Base-by-base conservation (phyloP, 2,888 invertebrate species). In the Netelia virgata region DNA sequence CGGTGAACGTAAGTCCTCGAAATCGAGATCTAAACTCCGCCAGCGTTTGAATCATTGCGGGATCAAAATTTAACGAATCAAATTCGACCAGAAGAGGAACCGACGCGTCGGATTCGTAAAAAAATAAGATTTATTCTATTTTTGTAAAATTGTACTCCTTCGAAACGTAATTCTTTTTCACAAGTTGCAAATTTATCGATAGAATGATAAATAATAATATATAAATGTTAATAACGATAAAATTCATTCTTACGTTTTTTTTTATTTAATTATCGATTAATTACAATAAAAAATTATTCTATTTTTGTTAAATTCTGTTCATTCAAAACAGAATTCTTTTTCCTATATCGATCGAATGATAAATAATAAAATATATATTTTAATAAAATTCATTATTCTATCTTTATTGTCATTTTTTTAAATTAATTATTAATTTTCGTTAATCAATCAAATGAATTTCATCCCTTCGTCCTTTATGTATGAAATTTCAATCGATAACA, bases 1-100 rank as follows among this genome's bases (percentile, higher is more conserved):
- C 61, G 43, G 23, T 66, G 50, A 74, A 28, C 16, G 18, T 16
- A 18, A 55, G 64, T 73, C 68, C 68, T 10, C 11, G 47, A 74
- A 50, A 74, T 80, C 73, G 74, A 59, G 73, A 80, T 74, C 73
- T 59, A 59, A 79, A 73, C 73, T 66, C 50, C 50, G 16, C 18
- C 66, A 73, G 47, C 73, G 66, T 64, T 63, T 70, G 41, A 20
- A 70, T 50, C 11, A 47, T 59, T 57, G 63, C 11, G 3, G 10
- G 66, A 20, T 64, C 18, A 11, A 59, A 79, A 73, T 43, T 61
- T n/a, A 57, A 59, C n/a, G 9, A 36, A 63, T 9, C 10, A n/a
- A 36, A 63, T 23, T 28, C 14, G 36, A 63, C 55, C 16, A 23
- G 16, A 20, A 9, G 23, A 10, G 2, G 28, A 3, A 14, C 23